These are phyloP conservation scores for Caenorhabditis briggsae DNA, from an alignment of 1,140 invertebrate species.

Conservation along the genomic window DNA sequence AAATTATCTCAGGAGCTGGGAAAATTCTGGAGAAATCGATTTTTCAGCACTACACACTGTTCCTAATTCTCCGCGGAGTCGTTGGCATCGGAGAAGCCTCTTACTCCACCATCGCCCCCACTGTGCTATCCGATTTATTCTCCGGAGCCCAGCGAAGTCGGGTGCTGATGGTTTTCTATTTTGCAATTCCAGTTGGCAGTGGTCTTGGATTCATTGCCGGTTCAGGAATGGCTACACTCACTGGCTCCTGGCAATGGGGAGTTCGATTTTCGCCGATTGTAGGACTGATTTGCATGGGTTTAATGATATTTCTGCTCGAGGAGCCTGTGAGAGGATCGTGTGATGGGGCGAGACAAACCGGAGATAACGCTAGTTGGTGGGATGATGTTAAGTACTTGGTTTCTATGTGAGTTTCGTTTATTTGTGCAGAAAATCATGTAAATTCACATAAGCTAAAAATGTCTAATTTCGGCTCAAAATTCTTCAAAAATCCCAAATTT, in stretches of 20 bases:
- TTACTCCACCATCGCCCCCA: slow-evolving; percentile 98
- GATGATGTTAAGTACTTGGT: slow-evolving; percentile 66
- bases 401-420: slow-evolving; percentile 60
- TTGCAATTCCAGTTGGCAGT: slow-evolving; percentile 96
- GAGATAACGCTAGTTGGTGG: slow-evolving; percentile 56
- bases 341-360: slow-evolving; percentile 85
- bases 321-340: slow-evolving; percentile 87
- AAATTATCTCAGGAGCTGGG: no score
- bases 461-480: no score
- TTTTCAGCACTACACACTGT: slow-evolving; percentile 84
- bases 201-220: slow-evolving; percentile 94
- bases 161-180: slow-evolving; percentile 97
- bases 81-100: slow-evolving; percentile 96
- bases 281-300: slow-evolving; percentile 86
- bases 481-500: no score
- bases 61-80: slow-evolving; percentile 89
- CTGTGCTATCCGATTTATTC: slow-evolving; percentile 97
- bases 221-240: slow-evolving; percentile 84
- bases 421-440: neutral
- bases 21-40: neutral
- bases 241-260: slow-evolving; percentile 89
- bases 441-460: no score
- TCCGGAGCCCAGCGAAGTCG: slow-evolving; percentile 83
- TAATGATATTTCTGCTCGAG: slow-evolving; percentile 86
- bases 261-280: slow-evolving; percentile 88